phyloP scores from a whole-genome alignment of 2,113 vertebrate species.

The Rhinoptilus africanus region DNA sequence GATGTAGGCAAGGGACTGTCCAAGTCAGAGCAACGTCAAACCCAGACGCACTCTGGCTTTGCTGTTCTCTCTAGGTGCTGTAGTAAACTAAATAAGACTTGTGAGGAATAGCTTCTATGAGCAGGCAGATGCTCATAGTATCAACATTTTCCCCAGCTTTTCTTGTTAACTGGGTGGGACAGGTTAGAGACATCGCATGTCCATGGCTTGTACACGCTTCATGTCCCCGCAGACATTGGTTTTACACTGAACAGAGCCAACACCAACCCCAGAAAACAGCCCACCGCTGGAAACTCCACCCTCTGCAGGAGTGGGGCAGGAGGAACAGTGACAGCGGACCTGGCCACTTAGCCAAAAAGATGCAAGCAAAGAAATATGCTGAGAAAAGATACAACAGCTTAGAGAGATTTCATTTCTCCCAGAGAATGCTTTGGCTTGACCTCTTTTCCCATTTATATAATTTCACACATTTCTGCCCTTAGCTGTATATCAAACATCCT shows the following conservation, averaged over 20 bases:
- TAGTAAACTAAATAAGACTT: not conserved
- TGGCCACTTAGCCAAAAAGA: not conserved
- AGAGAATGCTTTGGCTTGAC: not conserved
- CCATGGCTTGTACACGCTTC: not conserved
- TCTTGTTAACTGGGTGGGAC: not conserved
- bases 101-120: not conserved
- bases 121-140: too few species aligned
- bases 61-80: not conserved
- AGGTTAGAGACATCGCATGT: rapidly evolving
- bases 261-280: not conserved
- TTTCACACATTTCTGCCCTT: not conserved
- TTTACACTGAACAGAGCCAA: not conserved
- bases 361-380: not conserved
- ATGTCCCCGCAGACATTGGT: not conserved
- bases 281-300: not conserved
- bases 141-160: not conserved
- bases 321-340: not conserved
- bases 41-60: not conserved
- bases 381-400: not conserved
- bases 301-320: not conserved
- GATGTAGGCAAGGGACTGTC: not conserved
- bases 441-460: not conserved
- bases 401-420: not conserved
- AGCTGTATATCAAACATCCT: not conserved
- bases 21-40: not conserved